Evolutionary conservation across 2,888 invertebrate species (phyloP).

Genomic region (Diadegma fenestrale): DNA sequence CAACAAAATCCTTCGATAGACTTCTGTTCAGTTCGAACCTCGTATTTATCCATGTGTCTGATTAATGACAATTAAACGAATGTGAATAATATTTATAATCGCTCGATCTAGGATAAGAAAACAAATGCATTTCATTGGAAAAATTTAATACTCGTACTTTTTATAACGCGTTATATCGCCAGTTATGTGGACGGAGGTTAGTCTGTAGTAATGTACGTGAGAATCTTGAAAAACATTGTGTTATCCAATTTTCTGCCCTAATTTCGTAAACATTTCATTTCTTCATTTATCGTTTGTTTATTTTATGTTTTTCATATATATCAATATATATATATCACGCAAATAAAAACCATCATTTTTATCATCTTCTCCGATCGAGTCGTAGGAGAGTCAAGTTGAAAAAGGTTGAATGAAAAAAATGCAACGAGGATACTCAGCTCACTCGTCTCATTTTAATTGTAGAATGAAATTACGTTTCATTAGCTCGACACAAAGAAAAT

Average conservation of each 20-base stretch:
- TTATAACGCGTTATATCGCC: slow-evolving; percentile 71
- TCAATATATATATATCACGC: slow-evolving; percentile 10
- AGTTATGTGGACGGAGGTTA: slow-evolving; percentile 59
- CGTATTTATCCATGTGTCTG: slow-evolving; percentile 57
- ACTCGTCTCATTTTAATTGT: slow-evolving; percentile 16
- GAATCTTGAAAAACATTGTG: slow-evolving; percentile 36
- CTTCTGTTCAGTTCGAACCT: slow-evolving; percentile 54
- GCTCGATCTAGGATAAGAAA: slow-evolving; percentile 71
- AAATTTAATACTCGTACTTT: slow-evolving; percentile 77
- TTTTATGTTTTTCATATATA: slow-evolving; percentile 7
- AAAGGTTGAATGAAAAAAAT: slow-evolving; percentile 14
- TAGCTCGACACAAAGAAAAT: slow-evolving; percentile 33
- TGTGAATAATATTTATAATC: slow-evolving; percentile 70
- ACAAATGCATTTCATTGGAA: slow-evolving; percentile 75
- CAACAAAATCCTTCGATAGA: slow-evolving; percentile 3
- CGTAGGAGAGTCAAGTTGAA: slow-evolving; percentile 20
- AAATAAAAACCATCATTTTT: slow-evolving; percentile 43
- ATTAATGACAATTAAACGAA: slow-evolving; percentile 67
- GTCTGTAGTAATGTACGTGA: slow-evolving; percentile 56
- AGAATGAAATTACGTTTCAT: slow-evolving; percentile 15
- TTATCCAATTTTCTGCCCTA: slow-evolving; percentile 31
- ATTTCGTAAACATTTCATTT: slow-evolving; percentile 35
- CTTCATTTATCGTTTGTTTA: slow-evolving; percentile 34
- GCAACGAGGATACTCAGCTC: slow-evolving; percentile 11
- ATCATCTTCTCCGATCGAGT: slow-evolving; percentile 43